Evolutionary conservation across 2,888 invertebrate genomes (phyloP).

Genomic region (Drosophila meridiana): DNA sequence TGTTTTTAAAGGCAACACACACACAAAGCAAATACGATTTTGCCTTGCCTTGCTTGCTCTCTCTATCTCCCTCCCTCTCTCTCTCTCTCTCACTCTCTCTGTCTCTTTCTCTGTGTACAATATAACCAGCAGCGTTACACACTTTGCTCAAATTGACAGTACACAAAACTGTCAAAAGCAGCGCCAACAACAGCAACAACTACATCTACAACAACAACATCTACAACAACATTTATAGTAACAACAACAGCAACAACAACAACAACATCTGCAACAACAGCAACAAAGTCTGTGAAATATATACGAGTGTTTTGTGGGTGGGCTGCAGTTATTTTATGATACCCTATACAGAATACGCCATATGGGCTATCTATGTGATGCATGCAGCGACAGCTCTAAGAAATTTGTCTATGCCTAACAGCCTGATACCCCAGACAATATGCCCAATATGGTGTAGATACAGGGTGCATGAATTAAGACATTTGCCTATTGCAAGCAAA

Average conservation of each 20-base stretch:
- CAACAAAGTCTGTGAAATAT: constrained; percentile 56
- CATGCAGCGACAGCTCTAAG: neutral
- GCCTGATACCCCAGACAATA: no score
- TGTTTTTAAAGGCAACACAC: constrained; percentile 70
- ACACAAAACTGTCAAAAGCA: constrained; percentile 78
- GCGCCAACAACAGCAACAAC: constrained; percentile 34
- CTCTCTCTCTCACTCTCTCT: neutral
- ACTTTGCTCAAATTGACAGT: constrained; percentile 77
- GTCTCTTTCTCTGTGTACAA: constrained; percentile 10
- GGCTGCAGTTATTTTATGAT: constrained; percentile 22
- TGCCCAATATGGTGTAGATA: no score
- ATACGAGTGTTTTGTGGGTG: constrained; percentile 50
- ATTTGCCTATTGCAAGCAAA: neutral
- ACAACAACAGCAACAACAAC: constrained; percentile 24
- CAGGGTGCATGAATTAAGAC: no score
- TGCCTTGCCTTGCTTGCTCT: constrained; percentile 23
- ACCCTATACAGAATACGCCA: neutral
- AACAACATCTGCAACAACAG: constrained; percentile 26
- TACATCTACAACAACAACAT: constrained; percentile 26
- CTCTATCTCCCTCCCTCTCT: neutral
- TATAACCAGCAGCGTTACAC: constrained; percentile 65
- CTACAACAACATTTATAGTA: constrained; percentile 24
- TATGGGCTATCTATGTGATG: neutral
- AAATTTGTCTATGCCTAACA: no score
- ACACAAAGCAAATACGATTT: constrained; percentile 46